Evolutionary conservation across 2,888 invertebrate genomes (phyloP).

Genomic region (Homarus gammarus): DNA sequence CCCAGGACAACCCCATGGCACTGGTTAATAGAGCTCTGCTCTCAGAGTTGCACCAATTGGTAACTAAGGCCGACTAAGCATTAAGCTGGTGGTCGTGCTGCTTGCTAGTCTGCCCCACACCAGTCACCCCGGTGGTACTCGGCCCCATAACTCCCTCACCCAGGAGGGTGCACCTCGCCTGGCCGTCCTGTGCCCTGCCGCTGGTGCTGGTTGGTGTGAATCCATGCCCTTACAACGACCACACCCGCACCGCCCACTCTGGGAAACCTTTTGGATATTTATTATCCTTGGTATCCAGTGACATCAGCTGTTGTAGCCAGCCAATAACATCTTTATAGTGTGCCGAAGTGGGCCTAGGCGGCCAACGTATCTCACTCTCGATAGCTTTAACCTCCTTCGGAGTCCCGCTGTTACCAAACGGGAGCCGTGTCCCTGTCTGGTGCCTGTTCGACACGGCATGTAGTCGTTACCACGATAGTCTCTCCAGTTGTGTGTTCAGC

Average conservation of each 20-base stretch:
- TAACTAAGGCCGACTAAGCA: slow-evolving; percentile 71
- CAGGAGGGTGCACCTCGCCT: slow-evolving; percentile 44
- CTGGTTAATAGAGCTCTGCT: slow-evolving; percentile 69
- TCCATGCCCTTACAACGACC: slow-evolving; percentile 54
- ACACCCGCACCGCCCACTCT: slow-evolving; percentile 54
- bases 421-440: slow-evolving; percentile 57
- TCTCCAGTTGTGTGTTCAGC: slow-evolving; percentile 71
- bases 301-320: slow-evolving; percentile 35
- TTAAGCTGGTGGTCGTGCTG: slow-evolving; percentile 19
- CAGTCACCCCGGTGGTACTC: slow-evolving; percentile 50
- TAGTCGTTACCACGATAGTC: slow-evolving; percentile 69
- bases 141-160: slow-evolving; percentile 41
- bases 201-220: slow-evolving; percentile 46
- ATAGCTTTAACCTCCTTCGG: slow-evolving; percentile 70
- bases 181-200: slow-evolving; percentile 42
- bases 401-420: slow-evolving; percentile 68
- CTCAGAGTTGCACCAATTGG: slow-evolving; percentile 72
- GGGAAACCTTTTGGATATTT: slow-evolving; percentile 26
- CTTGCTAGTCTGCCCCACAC: slow-evolving; percentile 59
- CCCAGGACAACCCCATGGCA: slow-evolving; percentile 68
- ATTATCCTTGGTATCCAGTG: slow-evolving; percentile 46
- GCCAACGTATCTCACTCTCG: slow-evolving; percentile 55
- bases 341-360: slow-evolving; percentile 53
- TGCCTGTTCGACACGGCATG: slow-evolving; percentile 47
- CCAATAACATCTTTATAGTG: slow-evolving; percentile 38